phyloP scores from a whole-genome alignment of 37 sponge, comb jelly and placozoan species.

The Eunapius fragilis region DNA sequence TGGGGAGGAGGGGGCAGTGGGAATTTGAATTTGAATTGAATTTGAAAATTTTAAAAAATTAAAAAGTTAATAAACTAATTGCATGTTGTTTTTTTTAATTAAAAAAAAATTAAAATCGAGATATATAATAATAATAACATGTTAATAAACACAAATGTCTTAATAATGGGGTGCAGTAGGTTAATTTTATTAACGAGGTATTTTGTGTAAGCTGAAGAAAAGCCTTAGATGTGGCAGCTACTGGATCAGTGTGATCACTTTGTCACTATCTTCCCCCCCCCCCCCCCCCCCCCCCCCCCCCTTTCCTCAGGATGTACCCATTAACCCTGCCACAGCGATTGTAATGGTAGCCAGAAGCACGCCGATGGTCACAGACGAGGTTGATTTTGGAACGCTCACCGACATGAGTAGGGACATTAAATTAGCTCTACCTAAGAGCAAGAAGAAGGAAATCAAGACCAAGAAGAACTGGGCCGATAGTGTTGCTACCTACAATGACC shows the following conservation, averaged over 20 bases:
- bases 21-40: no score
- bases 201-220: no score
- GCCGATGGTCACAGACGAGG: not conserved
- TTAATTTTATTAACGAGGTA: no score
- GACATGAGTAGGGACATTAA: not conserved
- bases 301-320: constrained; percentile 7
- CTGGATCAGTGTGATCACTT: not conserved
- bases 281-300: not conserved
- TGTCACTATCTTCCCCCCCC: not conserved
- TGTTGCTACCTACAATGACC: constrained; percentile 46
- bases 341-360: constrained; percentile 48
- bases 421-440: not conserved
- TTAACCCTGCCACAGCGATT: constrained; percentile 27
- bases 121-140: no score
- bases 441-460: constrained; percentile 31
- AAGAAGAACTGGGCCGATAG: constrained; percentile 40
- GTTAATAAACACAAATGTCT: no score
- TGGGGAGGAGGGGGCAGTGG: not conserved
- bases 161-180: no score
- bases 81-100: no score
- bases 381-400: not conserved
- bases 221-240: not conserved
- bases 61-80: no score
- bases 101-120: no score
- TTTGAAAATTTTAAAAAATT: no score